Evolutionary conservation across 1,140 invertebrate species (phyloP).

Genomic region (Drosophila yakuba): DNA sequence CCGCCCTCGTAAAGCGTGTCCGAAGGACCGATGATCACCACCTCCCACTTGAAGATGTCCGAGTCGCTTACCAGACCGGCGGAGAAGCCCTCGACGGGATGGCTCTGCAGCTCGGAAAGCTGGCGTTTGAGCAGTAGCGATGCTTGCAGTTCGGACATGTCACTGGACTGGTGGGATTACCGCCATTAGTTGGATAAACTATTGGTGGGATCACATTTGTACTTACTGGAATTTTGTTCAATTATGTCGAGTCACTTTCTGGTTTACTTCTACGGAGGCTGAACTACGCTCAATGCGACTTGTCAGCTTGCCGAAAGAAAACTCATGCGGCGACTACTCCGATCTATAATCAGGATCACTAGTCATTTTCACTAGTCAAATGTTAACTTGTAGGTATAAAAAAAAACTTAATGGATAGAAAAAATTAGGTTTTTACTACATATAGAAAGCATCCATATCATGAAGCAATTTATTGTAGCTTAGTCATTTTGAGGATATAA

Average conservation of each 20-base stretch:
- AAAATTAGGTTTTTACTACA: no score
- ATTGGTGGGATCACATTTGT: not conserved
- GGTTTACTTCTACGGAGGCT: constrained; percentile 24
- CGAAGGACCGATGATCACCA: constrained; percentile 98
- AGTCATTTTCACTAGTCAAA: no score
- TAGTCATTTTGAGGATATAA: not conserved
- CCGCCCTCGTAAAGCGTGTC: constrained; percentile 99
- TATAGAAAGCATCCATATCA: no score
- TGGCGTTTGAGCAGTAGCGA: constrained; percentile 97
- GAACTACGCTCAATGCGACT: constrained; percentile 54
- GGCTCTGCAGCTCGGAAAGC: constrained; percentile 98
- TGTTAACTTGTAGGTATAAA: no score
- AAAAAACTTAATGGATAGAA: no score
- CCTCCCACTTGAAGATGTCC: constrained; percentile 99
- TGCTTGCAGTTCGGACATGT: constrained; percentile 96
- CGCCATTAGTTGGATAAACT: not conserved
- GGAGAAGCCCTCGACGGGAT: constrained; percentile 93
- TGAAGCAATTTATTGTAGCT: no score
- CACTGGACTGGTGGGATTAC: constrained; percentile 10
- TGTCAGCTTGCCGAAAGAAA: constrained; percentile 43
- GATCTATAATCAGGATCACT: not conserved
- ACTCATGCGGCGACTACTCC: not conserved
- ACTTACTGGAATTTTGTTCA: constrained; percentile 73
- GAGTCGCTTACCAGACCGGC: constrained; percentile 97
- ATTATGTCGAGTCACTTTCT: constrained; percentile 55